Evolutionary conservation across 2,888 invertebrate genomes (phyloP).

Genomic region (Malachius bipustulatus): DNA sequence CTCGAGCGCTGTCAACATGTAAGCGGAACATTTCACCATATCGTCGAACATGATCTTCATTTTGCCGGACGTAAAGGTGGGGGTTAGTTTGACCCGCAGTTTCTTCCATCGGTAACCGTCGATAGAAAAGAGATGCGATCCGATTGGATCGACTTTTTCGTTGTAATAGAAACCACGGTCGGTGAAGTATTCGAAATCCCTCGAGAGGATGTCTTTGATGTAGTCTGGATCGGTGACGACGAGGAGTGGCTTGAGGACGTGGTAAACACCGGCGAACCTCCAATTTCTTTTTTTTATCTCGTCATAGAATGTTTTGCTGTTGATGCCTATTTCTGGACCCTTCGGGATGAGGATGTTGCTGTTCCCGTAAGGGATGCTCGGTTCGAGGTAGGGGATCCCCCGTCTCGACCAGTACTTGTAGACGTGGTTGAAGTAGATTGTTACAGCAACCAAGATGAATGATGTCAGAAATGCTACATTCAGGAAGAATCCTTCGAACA

Average conservation of each 20-base stretch:
- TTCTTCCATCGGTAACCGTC: slow-evolving; percentile 37
- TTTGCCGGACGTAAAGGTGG: no score
- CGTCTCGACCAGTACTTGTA: slow-evolving; percentile 23
- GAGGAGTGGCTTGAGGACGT: slow-evolving; percentile 19
- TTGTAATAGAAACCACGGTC: slow-evolving; percentile 24
- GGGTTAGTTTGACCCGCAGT: slow-evolving; percentile 38
- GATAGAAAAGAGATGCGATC: slow-evolving; percentile 22
- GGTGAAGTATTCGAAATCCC: slow-evolving; percentile 26
- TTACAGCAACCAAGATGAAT: no score
- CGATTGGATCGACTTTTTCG: slow-evolving; percentile 22
- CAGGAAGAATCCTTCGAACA: no score
- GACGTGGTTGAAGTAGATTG: slow-evolving; percentile 13
- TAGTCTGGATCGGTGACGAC: slow-evolving; percentile 24
- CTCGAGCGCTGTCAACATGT: slow-evolving; percentile 22
- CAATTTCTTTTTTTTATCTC: slow-evolving; percentile 17
- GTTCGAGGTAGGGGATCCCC: slow-evolving; percentile 20
- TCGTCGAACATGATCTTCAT: slow-evolving; percentile 37
- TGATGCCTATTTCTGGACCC: slow-evolving; percentile 13
- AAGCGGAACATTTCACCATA: slow-evolving; percentile 31
- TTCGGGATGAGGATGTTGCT: slow-evolving; percentile 12
- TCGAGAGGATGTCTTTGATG: slow-evolving; percentile 24
- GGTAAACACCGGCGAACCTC: slow-evolving; percentile 20
- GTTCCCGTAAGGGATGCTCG: slow-evolving; percentile 26
- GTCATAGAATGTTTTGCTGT: slow-evolving; percentile 19
- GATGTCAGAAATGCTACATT: no score